phyloP scores from a whole-genome alignment of 2,113 vertebrate species.

The Progne subis region DNA sequence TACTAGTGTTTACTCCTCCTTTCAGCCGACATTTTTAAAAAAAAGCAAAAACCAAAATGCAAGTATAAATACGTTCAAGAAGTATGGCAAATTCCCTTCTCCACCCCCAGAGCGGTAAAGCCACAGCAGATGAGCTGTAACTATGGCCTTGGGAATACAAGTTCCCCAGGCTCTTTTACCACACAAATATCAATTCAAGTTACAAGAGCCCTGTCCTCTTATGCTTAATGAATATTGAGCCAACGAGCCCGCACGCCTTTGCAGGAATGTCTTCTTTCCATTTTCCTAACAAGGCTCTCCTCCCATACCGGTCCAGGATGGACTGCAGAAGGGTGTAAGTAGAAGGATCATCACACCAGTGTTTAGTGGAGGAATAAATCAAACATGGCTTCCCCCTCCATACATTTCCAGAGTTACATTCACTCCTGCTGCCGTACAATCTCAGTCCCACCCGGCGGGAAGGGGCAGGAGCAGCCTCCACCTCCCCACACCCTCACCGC shows the following conservation, averaged over 20 bases:
- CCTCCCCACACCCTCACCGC: neutral
- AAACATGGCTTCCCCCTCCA: conserved; percentile 75
- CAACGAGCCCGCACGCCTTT: neutral
- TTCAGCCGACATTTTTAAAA: conserved; percentile 29
- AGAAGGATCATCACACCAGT: conserved; percentile 49
- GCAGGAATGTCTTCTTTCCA: conserved; percentile 27
- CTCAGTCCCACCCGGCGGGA: conserved; percentile 15
- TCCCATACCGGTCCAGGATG: conserved; percentile 46
- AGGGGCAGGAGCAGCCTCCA: neutral
- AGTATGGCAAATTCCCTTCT: conserved; percentile 60
- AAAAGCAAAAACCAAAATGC: neutral
- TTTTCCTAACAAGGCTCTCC: conserved; percentile 39
- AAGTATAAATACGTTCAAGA: conserved; percentile 38
- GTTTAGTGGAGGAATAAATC: conserved; percentile 70
- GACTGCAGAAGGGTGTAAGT: conserved; percentile 48
- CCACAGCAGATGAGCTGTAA: conserved; percentile 63
- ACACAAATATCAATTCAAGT: conserved; percentile 60
- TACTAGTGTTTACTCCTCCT: conserved; percentile 16
- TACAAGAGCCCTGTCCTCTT: conserved; percentile 39
- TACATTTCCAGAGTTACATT: conserved; percentile 66
- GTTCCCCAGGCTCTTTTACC: conserved; percentile 62
- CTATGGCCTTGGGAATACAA: conserved; percentile 68
- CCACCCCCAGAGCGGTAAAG: conserved; percentile 57
- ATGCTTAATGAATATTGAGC: conserved; percentile 15
- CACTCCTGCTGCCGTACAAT: conserved; percentile 34